These are phyloP conservation scores for Oligia fasciuncula DNA, from an alignment of 2,888 invertebrate genomes.

Conservation along the genomic window DNA sequence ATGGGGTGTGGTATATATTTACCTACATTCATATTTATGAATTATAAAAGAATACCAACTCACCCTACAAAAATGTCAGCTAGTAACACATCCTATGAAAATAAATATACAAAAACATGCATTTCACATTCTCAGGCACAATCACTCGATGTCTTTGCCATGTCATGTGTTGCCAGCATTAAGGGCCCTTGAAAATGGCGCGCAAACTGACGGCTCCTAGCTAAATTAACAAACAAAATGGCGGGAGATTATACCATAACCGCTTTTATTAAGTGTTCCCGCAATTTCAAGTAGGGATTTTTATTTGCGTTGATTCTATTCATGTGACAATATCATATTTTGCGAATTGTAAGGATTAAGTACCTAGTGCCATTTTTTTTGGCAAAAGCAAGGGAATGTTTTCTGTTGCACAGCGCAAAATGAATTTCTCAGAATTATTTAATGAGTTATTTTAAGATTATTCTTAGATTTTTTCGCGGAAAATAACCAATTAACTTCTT, in stretches of 20 bases:
- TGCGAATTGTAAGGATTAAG: constrained; percentile 50
- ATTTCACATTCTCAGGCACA: constrained; percentile 73
- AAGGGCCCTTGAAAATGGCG: constrained; percentile 83
- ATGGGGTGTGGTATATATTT: too few species aligned
- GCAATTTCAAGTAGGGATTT: constrained; percentile 47
- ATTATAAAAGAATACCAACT: constrained; percentile 9
- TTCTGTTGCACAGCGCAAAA: neutral
- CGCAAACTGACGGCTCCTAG: constrained; percentile 77
- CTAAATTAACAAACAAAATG: constrained; percentile 68
- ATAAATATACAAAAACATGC: constrained; percentile 70
- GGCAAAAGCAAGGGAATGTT: too few species aligned
- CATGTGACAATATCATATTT: constrained; percentile 51
- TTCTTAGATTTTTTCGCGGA: constrained; percentile 17
- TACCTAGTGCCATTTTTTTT: neutral
- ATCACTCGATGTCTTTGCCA: constrained; percentile 83
- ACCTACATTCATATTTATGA: constrained; percentile 13
- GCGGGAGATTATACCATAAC: constrained; percentile 54
- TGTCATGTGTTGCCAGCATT: constrained; percentile 84
- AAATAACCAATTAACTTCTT: constrained; percentile 8
- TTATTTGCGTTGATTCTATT: constrained; percentile 41
- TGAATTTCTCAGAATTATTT: neutral
- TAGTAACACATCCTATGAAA: constrained; percentile 75
- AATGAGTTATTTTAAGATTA: constrained; percentile 1
- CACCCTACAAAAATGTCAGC: constrained; percentile 46
- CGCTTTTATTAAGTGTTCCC: constrained; percentile 47